A percentile compares a stretch with the other conserved stretches of the same genome.
Evolutionary conservation across 2,888 invertebrate genomes (phyloP).

Genomic region (Danaus chrysippus): DNA sequence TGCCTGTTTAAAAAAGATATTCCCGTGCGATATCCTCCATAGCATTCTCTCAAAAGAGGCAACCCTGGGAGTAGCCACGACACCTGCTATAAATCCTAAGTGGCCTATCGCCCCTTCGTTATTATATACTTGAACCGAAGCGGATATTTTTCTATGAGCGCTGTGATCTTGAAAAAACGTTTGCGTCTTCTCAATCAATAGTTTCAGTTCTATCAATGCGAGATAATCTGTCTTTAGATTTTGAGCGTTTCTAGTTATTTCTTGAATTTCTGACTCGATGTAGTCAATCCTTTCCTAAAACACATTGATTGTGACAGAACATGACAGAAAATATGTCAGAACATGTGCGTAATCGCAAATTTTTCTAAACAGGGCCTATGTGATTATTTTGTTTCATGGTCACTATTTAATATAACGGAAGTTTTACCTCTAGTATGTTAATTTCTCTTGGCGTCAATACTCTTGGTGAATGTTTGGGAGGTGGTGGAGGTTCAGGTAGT

Average conservation of each 20-base stretch:
- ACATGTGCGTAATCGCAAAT: not conserved
- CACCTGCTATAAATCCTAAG: constrained; percentile 70
- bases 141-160: constrained; percentile 72
- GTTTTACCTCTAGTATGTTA: constrained; percentile 64
- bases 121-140: constrained; percentile 65
- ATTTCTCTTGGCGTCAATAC: constrained; percentile 64
- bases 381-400: not conserved
- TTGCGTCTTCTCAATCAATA: constrained; percentile 69
- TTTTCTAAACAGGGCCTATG: not conserved
- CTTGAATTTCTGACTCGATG: constrained; percentile 74
- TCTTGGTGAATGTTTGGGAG: constrained; percentile 56
- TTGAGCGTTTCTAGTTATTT: constrained; percentile 69
- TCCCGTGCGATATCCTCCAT: constrained; percentile 74
- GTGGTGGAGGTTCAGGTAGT: constrained; percentile 67
- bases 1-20: constrained; percentile 73
- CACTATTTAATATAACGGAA: not conserved
- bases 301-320: constrained; percentile 4
- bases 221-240: constrained; percentile 69
- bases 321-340: not conserved
- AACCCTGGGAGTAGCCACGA: constrained; percentile 64
- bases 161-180: constrained; percentile 81
- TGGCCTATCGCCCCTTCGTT: constrained; percentile 67
- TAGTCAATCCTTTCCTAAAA: constrained; percentile 73
- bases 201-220: constrained; percentile 62
- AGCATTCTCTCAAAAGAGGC: constrained; percentile 71